Percentiles rank a stretch among this genome's conserved stretches.
Evolutionary conservation across 2,113 vertebrate species (phyloP).

Genomic region (Prionailurus bengalensis): DNA sequence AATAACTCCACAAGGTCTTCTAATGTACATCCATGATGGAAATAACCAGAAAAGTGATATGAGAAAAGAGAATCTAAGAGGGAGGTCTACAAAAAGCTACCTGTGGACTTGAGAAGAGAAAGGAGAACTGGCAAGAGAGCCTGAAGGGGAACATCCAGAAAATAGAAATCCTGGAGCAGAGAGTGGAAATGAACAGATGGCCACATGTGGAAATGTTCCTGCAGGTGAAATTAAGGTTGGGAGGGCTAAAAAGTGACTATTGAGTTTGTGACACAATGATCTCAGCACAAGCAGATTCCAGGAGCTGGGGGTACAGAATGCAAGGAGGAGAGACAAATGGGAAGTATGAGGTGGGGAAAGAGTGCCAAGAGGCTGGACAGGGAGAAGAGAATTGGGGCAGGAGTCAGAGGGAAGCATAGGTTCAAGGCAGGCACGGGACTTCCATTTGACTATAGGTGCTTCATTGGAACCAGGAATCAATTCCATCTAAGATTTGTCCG

Average conservation of each 20-base stretch:
- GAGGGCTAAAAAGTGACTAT: not conserved
- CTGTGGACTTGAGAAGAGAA: not conserved
- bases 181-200: not conserved
- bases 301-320: not conserved
- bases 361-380: not conserved
- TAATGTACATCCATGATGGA: not conserved
- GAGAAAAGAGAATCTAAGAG: not conserved
- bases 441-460: not conserved
- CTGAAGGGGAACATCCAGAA: not conserved
- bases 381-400: not conserved
- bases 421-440: not conserved
- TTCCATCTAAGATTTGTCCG: not conserved
- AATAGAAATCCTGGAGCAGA: not conserved
- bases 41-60: not conserved
- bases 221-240: not conserved
- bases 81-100: not conserved
- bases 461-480: not conserved
- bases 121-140: not conserved
- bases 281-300: not conserved
- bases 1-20: not conserved
- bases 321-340: not conserved
- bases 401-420: accelerated
- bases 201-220: not conserved
- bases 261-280: not conserved
- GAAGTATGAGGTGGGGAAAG: accelerated